Conservation (phyloP, 2,797 vertebrate genomes). For the Siniperca undulata region DNA sequence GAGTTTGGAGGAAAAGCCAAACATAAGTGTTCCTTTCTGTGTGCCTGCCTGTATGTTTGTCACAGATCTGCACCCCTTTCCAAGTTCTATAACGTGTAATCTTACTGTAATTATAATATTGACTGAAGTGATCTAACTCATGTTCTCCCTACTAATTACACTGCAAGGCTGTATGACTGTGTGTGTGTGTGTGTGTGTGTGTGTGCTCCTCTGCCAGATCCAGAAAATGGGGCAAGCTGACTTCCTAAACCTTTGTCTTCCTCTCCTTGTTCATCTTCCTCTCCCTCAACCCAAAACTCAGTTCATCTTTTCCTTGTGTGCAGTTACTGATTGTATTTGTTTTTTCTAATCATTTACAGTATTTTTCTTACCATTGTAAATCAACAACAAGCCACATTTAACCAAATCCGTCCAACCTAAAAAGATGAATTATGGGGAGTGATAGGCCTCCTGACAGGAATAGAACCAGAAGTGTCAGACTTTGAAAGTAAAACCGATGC, state of each 20-base stretch:
- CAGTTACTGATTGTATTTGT: not conserved
- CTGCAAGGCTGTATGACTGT: slow-evolving; percentile 19
- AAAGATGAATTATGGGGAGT: not conserved
- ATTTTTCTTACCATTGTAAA: not conserved
- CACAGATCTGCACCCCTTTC: slow-evolving; percentile 18
- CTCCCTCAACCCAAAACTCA: not conserved
- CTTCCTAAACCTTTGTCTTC: slow-evolving; percentile 21
- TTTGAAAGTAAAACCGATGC: too few species aligned
- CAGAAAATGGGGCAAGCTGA: not conserved
- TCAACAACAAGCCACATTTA: not conserved
- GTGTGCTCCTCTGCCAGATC: slow-evolving; percentile 28
- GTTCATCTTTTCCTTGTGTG: not conserved
- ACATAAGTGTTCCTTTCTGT: not conserved
- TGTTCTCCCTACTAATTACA: slow-evolving; percentile 66
- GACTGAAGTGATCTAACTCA: slow-evolving; percentile 53
- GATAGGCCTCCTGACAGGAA: not conserved
- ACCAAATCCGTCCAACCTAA: not conserved
- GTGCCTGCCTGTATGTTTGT: slow-evolving; percentile 17
- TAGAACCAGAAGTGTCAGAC: not conserved
- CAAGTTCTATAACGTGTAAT: slow-evolving; percentile 52
- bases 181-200: not conserved
- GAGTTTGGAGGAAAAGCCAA: slow-evolving; percentile 1
- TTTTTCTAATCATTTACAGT: not conserved
- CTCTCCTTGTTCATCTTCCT: not conserved
- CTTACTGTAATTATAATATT: slow-evolving; percentile 60